Base-by-base conservation (phyloP, 2,797 vertebrate species). In the Coreius guichenoti region DNA sequence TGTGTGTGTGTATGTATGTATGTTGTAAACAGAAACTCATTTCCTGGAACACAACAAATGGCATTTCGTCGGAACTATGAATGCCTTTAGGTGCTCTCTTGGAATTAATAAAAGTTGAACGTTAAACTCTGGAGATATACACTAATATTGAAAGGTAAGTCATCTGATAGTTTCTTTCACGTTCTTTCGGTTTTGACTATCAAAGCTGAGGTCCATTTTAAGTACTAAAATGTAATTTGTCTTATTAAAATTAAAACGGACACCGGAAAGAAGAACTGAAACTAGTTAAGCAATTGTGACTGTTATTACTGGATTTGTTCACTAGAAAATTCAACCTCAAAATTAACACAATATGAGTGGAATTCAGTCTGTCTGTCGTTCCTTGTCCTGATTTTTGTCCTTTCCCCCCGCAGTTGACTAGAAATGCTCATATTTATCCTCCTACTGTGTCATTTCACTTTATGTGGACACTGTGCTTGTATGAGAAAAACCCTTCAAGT, bases 371-470 rank as follows among this genome's bases (percentile, higher is more conserved):
- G 19, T 8, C 26, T n/a, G 11, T 73, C 80, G 56, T 49, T 36
- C 63, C 14, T 12, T 47, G 23, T 80, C 26, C 23, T 39, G 8
- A 51, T 23, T 73, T 43, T 0, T 79, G 9, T 77, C 47, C 68
- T 77, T 86, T 56, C 75, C 3, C 31, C 36, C 75, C 43, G 12
- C 92, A 93, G 91, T 91, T 92, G 89, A 88, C 87, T 56, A 87
- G 89, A 86, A 88, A 94, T 95, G 95, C 91, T 94, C 81, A 68
- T 92, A n/a, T 86, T 84, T 51, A 51, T 93, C 72, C 63, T 94
- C 43, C 2, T 93, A 11, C 81, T 95, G 81, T 91, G 91, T 49
- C 91, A 86, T 51, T 89, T 94, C 21, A 75, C 93, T 51, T 76
- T 86, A 65, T 88, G 76, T 76, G 95, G 92, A 87, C 84, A 93